phyloP scores from a whole-genome alignment of 2,113 vertebrate genomes.

The Rhabdomys dilectus region DNA sequence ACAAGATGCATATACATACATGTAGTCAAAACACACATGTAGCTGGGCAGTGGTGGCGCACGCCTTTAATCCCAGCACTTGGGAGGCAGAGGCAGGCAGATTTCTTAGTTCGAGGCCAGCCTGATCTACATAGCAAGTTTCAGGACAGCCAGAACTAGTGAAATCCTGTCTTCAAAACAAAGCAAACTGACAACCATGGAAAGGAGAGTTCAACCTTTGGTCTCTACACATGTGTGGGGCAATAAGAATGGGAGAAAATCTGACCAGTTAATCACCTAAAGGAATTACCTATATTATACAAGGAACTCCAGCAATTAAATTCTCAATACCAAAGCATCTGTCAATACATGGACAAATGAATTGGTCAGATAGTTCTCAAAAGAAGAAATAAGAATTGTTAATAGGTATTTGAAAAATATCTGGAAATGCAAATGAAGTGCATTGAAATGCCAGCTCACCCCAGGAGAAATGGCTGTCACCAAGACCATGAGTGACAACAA shows the following conservation, averaged over 20 bases:
- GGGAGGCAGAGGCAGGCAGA: neutral
- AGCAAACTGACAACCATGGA: neutral
- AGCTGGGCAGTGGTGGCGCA: neutral
- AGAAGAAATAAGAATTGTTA: neutral
- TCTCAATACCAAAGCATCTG: neutral
- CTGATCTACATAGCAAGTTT: neutral
- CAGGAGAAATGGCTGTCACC: neutral
- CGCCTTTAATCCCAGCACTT: neutral
- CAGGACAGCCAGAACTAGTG: neutral
- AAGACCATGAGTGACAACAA: neutral
- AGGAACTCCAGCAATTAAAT: neutral
- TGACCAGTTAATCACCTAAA: neutral
- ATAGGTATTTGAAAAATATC: neutral
- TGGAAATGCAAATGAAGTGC: neutral
- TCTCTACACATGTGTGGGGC: neutral
- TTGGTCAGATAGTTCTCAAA: neutral
- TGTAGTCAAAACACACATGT: neutral
- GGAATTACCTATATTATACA: neutral
- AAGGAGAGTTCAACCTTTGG: neutral
- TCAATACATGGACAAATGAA: neutral
- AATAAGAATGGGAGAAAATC: neutral
- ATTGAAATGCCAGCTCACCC: neutral
- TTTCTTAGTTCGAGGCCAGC: neutral
- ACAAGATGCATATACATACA: neutral
- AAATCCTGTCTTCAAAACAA: neutral